phyloP scores from a whole-genome alignment of 1,140 invertebrate genomes.

The Drosophila tropicalis region DNA sequence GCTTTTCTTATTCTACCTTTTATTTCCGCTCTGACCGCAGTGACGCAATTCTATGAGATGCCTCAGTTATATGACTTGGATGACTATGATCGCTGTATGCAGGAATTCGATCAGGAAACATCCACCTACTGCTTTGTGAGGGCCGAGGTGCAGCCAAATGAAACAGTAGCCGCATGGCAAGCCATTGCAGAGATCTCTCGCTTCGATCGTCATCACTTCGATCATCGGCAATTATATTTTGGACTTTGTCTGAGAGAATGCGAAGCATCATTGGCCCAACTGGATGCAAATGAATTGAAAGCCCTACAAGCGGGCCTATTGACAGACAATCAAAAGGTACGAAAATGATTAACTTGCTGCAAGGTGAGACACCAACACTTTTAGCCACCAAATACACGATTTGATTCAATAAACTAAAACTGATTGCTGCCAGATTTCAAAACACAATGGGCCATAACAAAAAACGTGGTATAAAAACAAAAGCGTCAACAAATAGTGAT shows the following conservation, averaged over 20 bases:
- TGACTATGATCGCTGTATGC: slow-evolving; percentile 84
- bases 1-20: not conserved
- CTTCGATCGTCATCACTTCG: slow-evolving; percentile 84
- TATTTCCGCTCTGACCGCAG: slow-evolving; percentile 26
- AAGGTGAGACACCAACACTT: not conserved
- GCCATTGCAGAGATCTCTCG: slow-evolving; percentile 84
- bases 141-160: slow-evolving; percentile 78
- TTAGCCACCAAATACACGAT: slow-evolving; percentile 16
- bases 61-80: slow-evolving; percentile 84
- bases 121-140: slow-evolving; percentile 84
- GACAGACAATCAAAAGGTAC: slow-evolving; percentile 75
- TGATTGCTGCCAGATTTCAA: slow-evolving; percentile 46
- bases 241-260: slow-evolving; percentile 84
- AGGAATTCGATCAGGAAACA: slow-evolving; percentile 56
- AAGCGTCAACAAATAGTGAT: slow-evolving; percentile 42
- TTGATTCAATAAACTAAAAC: slow-evolving; percentile 34
- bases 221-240: slow-evolving; percentile 84
- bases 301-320: slow-evolving; percentile 58
- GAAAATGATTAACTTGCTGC: slow-evolving; percentile 25
- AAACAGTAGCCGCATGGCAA: slow-evolving; percentile 78
- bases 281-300: slow-evolving; percentile 40
- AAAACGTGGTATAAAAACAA: slow-evolving; percentile 32
- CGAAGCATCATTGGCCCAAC: slow-evolving; percentile 44
- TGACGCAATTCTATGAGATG: slow-evolving; percentile 84
- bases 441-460: slow-evolving; percentile 38